Percentiles rank a stretch among this genome's conserved stretches.
phyloP scores from a whole-genome alignment of 2,888 invertebrate species.

The Eurois occulta region DNA sequence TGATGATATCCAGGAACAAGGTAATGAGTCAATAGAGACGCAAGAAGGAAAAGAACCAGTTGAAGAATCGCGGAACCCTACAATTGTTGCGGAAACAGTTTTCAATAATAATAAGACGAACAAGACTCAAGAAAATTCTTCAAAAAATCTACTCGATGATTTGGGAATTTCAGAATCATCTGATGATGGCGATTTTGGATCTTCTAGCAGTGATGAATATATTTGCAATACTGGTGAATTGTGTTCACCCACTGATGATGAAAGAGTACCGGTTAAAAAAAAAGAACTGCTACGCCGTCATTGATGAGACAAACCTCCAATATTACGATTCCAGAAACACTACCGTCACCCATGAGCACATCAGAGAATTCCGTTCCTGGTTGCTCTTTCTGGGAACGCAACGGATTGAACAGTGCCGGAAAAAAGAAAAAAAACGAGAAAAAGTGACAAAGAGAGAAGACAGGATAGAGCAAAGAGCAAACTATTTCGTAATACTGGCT shows the following conservation, averaged over 20 bases:
- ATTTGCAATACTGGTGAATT: conserved; percentile 45
- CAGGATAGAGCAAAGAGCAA: too few relatives aligned
- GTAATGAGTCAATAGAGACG: conserved; percentile 11
- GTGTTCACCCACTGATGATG: conserved; percentile 43
- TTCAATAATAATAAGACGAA: conserved; percentile 35
- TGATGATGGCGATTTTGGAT: conserved; percentile 45
- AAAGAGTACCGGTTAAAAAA: too few relatives aligned
- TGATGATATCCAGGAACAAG: conserved; percentile 11
- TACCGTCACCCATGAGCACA: conserved; percentile 12
- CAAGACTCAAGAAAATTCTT: conserved; percentile 37
- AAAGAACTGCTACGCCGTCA: conserved; percentile 38
- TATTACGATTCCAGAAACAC: conserved; percentile 29
- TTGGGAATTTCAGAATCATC: conserved; percentile 35
- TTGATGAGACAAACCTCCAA: conserved; percentile 21
- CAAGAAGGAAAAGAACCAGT: conserved; percentile 32
- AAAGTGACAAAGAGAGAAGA: too few relatives aligned
- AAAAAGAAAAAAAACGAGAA: too few relatives aligned
- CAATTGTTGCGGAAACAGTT: conserved; percentile 22
- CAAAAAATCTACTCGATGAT: conserved; percentile 32
- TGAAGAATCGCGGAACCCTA: conserved; percentile 35
- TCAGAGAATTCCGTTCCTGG: conserved; percentile 29
- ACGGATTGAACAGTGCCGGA: conserved; percentile 26
- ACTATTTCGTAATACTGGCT: too few relatives aligned
- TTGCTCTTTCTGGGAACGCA: conserved; percentile 28
- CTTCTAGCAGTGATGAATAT: conserved; percentile 47